A percentile compares a stretch with the other conserved stretches of the same genome.
These are phyloP conservation scores for Epizoanthus illoricatus DNA, from an alignment of 92 coral and sea anemone genomes.

Conservation along the genomic window DNA sequence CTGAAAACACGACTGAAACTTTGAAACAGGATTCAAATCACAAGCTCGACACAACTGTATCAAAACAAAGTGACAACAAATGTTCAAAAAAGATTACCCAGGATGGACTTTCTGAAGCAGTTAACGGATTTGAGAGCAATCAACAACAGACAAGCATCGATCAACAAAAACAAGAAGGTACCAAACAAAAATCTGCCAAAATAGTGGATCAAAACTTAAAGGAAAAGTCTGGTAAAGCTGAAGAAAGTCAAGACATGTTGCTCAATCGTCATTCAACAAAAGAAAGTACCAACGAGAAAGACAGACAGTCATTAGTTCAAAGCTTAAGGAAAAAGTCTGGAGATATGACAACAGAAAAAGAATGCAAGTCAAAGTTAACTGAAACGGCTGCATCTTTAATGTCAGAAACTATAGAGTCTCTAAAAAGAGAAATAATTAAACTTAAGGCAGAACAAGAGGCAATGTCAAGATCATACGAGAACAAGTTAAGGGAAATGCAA, in stretches of 20 bases:
- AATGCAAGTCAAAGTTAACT: not conserved
- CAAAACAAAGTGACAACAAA: not conserved
- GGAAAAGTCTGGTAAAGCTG: no score
- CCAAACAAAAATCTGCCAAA: no score
- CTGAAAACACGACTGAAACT: not conserved
- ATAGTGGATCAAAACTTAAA: no score
- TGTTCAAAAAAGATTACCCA: not conserved
- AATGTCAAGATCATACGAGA: conserved; percentile 61
- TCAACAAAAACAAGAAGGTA: no score
- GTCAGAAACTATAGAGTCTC: conserved; percentile 43
- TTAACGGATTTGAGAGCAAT: not conserved
- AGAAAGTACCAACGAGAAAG: no score
- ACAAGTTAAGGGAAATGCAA: conserved; percentile 66
- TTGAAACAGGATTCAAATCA: no score
- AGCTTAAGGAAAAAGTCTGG: no score
- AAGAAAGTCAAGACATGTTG: no score
- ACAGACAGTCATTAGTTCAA: no score
- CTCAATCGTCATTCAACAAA: no score
- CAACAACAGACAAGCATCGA: not conserved
- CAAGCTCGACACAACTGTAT: no score
- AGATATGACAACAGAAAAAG: not conserved
- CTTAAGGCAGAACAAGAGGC: conserved; percentile 63
- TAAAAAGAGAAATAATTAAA: conserved; percentile 67
- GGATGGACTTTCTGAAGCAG: not conserved
- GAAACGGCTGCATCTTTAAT: not conserved